Percentiles rank a stretch among this genome's conserved stretches.
phyloP scores from a whole-genome alignment of 2,888 invertebrate species.

The Imbricaverruca yamaguchii region DNA sequence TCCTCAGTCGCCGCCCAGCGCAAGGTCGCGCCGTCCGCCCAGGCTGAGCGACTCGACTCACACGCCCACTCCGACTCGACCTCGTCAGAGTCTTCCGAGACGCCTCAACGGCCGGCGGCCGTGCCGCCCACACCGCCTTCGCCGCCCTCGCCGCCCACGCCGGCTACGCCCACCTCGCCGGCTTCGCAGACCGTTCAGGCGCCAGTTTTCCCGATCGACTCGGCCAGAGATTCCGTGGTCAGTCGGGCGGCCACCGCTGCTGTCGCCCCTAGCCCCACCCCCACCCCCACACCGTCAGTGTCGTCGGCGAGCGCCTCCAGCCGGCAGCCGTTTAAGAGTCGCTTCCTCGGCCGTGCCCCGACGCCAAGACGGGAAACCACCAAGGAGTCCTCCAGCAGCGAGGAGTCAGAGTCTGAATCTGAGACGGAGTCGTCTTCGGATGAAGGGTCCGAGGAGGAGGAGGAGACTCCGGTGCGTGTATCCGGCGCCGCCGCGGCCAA shows the following conservation, averaged over 20 bases:
- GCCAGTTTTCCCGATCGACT: neutral
- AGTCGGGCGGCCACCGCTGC: neutral
- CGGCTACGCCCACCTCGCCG: neutral
- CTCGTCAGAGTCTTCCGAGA: neutral
- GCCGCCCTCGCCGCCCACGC: neutral
- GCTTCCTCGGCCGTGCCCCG: conserved; percentile 66
- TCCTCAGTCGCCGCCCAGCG: neutral
- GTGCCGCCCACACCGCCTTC: neutral
- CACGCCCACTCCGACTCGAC: neutral
- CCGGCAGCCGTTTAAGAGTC: conserved; percentile 70
- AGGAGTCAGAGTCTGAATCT: conserved; percentile 25
- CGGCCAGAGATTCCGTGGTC: neutral
- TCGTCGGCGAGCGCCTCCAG: neutral
- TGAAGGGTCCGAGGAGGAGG: conserved; percentile 50
- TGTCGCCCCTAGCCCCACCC: neutral
- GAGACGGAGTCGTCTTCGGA: neutral
- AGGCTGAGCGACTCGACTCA: neutral
- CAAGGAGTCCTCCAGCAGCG: conserved; percentile 41
- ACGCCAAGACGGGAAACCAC: conserved; percentile 51
- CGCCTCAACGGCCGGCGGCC: neutral
- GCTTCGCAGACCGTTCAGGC: neutral
- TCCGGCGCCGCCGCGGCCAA: neutral
- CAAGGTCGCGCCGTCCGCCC: neutral
- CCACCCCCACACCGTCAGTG: neutral
- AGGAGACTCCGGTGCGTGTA: neutral